Base-by-base conservation (phyloP, 1,140 invertebrate species). In the Bombus huntii region DNA sequence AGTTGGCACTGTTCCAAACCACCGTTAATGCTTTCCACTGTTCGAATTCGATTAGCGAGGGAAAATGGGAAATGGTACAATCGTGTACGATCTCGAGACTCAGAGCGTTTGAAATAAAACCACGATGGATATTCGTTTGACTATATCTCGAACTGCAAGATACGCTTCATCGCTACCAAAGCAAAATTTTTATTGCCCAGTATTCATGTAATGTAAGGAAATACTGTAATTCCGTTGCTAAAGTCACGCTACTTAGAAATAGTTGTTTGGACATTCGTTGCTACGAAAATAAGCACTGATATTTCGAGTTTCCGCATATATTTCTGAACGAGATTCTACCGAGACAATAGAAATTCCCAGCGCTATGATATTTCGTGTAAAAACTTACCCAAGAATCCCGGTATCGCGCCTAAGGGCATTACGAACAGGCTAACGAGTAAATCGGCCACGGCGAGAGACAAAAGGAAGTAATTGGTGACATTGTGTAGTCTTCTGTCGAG, bases 401-500 rank as follows among this genome's bases (percentile, higher is more conserved):
- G 97, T 87, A 98, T 97, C 18, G 98, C 98, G 68, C 97, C 98
- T 92, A 98, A 96, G 10, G 98, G 98, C 98, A 99, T 99, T 13
- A 98, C 98, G 93, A 98, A 97, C 70, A 98, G 94, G 90, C 97
- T 98, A 91, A 99, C 98, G 68, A 99, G 96, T 34, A 99, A 96
- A 95, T 99, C 99, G 53, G 98, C 98, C 70, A 99, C 97, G 22
- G 99, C 98, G 93, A 99, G 95, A 59, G 98, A 99, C 78, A 99
- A 95, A 77, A 99, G 96, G 94, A 99, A 99, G 94, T 99, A 98
- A 95, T 99, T 99, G 71, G 98, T 99, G 39, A 99, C 97, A 91
- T 98, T 99, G 93, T 99, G 97, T 88, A 99, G 96, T 89, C 97
- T 96, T 77, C 97, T 96, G 95, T 99, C 98, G 75, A 98, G 94